Evolutionary conservation across 2,888 invertebrate genomes (phyloP).

Genomic region (Oscheius onirici): DNA sequence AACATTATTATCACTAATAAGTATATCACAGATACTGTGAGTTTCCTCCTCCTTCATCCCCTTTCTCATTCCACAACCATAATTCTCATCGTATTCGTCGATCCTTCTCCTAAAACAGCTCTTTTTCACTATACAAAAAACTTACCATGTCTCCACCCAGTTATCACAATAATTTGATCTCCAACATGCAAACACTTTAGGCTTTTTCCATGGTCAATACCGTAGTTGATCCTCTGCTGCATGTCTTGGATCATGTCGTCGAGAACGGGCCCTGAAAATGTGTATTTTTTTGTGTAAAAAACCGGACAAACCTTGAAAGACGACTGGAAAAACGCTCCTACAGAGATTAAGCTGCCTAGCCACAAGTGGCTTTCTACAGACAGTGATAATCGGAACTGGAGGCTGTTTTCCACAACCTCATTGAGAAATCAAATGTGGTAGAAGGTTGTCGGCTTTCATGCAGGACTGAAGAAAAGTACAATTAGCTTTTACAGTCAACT

Average conservation of each 20-base stretch:
- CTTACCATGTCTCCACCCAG: slow-evolving; percentile 82
- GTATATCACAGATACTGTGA: too few relatives aligned
- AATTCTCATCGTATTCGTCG: slow-evolving; percentile 74
- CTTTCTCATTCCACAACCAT: slow-evolving; percentile 56
- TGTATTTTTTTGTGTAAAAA: too few relatives aligned
- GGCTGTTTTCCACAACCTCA: slow-evolving; percentile 81
- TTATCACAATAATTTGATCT: slow-evolving; percentile 89
- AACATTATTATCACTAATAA: too few relatives aligned
- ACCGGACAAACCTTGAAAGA: slow-evolving; percentile 80
- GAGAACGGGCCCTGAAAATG: slow-evolving; percentile 73
- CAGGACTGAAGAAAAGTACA: slow-evolving; percentile 62
- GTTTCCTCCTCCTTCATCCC: background rate
- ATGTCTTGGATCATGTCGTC: slow-evolving; percentile 90
- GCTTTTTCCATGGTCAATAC: slow-evolving; percentile 78
- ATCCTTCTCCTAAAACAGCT: slow-evolving; percentile 70
- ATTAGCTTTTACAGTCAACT: too few relatives aligned
- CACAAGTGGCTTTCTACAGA: slow-evolving; percentile 84
- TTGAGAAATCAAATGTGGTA: slow-evolving; percentile 90
- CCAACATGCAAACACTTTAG: slow-evolving; percentile 86
- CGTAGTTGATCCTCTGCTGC: slow-evolving; percentile 75
- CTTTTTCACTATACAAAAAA: background rate
- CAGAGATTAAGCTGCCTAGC: slow-evolving; percentile 90
- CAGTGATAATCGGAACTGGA: slow-evolving; percentile 90
- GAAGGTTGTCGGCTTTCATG: slow-evolving; percentile 90
- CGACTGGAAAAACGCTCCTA: slow-evolving; percentile 88